Evolutionary conservation across 2,797 vertebrate species (phyloP).

Genomic region (Lophura swinhoii): DNA sequence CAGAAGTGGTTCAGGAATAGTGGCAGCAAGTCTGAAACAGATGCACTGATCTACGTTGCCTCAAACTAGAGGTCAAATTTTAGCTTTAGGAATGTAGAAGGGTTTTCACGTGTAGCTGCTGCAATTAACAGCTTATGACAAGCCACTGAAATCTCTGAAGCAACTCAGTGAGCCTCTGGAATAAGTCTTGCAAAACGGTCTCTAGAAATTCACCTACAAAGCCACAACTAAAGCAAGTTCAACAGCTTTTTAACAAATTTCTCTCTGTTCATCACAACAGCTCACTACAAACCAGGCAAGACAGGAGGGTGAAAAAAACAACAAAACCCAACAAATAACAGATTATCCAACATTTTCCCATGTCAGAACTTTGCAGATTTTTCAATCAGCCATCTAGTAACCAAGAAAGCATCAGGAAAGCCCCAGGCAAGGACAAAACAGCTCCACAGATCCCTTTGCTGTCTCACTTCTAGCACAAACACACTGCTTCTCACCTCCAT

Average conservation of each 20-base stretch:
- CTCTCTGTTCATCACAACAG: background rate
- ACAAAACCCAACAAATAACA: background rate
- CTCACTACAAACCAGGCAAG: background rate
- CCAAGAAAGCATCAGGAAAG: background rate
- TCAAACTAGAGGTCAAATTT: background rate
- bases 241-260: background rate
- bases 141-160: background rate
- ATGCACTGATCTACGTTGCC: background rate
- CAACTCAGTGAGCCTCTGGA: background rate
- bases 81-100: background rate
- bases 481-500: background rate
- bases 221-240: background rate
- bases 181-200: background rate
- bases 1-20: accelerated
- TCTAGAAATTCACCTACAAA: slow-evolving; percentile 13
- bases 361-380: background rate
- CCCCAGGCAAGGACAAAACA: background rate
- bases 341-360: background rate
- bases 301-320: background rate
- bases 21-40: background rate
- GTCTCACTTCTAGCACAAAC: background rate
- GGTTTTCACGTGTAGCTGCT: background rate
- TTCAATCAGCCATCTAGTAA: background rate
- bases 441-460: background rate
- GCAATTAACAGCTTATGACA: background rate